Base-by-base conservation (phyloP, 2,797 vertebrate genomes). In the Chromobotia macracanthus region DNA sequence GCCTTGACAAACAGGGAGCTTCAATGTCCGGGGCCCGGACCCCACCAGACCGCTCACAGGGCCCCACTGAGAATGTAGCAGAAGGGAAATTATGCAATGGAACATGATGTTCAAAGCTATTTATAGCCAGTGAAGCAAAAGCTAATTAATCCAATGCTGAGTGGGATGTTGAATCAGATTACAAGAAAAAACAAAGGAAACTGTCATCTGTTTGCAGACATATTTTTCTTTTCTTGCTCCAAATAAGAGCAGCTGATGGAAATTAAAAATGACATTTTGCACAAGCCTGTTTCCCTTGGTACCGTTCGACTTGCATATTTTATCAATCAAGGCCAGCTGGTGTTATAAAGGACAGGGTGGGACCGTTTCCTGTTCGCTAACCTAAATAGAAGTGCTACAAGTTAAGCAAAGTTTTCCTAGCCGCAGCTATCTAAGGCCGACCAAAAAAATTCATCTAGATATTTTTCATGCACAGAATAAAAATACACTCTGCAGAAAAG, bases 131-230 rank as follows among this genome's bases (percentile, higher is more conserved):
- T 53, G 55, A 75, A 81, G 82, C 75, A 83, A 84, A 81, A 85
- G 84, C 83, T 93, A 92, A 93, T 92, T 90, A 92, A 93, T 91
- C 85, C 91, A 91, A 87, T 88, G 75, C 83, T 79, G 72, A 50
- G 78, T 89, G 81, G 74, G 70, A 89, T 83, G 85, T 87, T 75
- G 79, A 89, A 85, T 89, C 82, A 89, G 86, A 87, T 86, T 72
- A 78, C 82, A 82, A 35, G 53, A 82, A 79, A 72, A 63, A 35
- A 68, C 28, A 73, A 64, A 38, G 38, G 50, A 72, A 72, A 69
- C 58, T 19, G 61, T 69, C 53, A 46, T 21, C 75, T 44, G 56
- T 28, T 82, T 56, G 56, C 60, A 63, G 67, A 84, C 87, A 82
- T 76, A 72, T 81, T 84, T 84, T 64, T 50, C 70, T 10, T 63